phyloP scores from a whole-genome alignment of 2,797 vertebrate genomes.

The Clarias pachynema region DNA sequence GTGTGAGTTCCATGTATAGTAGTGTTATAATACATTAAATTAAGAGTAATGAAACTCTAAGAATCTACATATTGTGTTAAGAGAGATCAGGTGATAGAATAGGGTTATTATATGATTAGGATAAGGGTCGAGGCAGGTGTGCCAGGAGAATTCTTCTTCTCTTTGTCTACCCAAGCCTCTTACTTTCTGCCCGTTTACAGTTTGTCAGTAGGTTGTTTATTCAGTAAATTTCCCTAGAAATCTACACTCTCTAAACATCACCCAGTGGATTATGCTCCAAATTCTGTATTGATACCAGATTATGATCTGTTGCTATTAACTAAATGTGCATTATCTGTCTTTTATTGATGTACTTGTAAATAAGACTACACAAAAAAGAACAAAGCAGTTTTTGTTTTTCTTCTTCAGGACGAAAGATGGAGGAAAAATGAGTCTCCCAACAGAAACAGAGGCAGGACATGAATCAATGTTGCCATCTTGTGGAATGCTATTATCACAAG shows the following conservation, averaged over 20 bases:
- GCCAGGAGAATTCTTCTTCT: not conserved
- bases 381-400: not conserved
- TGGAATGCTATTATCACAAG: constrained; percentile 47
- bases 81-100: not conserved
- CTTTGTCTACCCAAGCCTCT: not conserved
- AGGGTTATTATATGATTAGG: not conserved
- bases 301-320: not conserved
- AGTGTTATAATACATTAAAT: not conserved
- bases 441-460: constrained; percentile 42
- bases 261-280: not conserved
- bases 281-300: not conserved
- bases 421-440: constrained; percentile 2
- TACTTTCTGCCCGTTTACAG: not conserved
- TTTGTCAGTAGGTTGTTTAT: not conserved
- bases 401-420: not conserved
- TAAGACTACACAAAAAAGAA: constrained; percentile 31
- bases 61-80: not conserved
- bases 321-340: not conserved
- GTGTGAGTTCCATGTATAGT: not conserved
- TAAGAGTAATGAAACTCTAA: not conserved
- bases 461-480: constrained; percentile 66
- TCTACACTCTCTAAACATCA: not conserved
- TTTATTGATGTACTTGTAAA: not conserved
- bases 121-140: not conserved
- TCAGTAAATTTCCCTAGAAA: not conserved